Conservation (phyloP, 2,888 invertebrate species). For the Crossocerus cetratus region DNA sequence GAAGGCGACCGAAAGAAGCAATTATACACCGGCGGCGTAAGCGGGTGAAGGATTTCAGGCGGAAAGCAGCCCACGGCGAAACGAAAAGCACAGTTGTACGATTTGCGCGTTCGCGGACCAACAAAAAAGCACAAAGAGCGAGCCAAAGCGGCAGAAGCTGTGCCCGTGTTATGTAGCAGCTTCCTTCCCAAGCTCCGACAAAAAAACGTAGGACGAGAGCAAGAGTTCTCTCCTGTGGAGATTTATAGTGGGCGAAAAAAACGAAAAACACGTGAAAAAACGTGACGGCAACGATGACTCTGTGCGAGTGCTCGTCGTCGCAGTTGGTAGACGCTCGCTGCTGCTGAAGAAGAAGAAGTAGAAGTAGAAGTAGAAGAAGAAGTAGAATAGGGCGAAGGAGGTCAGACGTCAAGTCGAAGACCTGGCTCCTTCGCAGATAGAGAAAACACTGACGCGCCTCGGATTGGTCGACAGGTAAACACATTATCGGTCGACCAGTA, state of each 20-base stretch:
- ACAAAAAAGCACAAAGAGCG: neutral
- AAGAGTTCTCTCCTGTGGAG: neutral
- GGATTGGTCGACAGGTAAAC: conserved; percentile 6
- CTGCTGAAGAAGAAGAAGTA: neutral
- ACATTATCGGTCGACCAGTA: neutral
- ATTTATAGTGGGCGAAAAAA: neutral
- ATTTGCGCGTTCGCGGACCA: conserved; percentile 15
- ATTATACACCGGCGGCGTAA: no score
- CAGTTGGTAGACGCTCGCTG: neutral
- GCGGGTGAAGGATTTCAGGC: no score
- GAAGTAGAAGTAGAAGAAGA: conserved; percentile 1
- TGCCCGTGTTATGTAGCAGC: conserved; percentile 36
- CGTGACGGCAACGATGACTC: no score
- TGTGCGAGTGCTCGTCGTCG: no score
- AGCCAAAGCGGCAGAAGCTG: conserved; percentile 46
- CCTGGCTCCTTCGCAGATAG: conserved; percentile 29
- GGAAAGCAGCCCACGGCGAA: no score
- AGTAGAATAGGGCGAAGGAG: neutral
- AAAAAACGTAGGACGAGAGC: neutral
- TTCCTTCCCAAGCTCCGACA: conserved; percentile 23
- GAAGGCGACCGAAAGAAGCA: no score
- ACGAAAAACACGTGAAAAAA: conserved; percentile 8
- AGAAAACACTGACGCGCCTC: conserved; percentile 9
- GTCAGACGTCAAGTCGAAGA: conserved; percentile 16
- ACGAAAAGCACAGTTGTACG: no score